Percentiles rank a stretch among this genome's conserved stretches.
Conservation (phyloP, 2,888 invertebrate genomes). For the Oxytorus armatus region DNA sequence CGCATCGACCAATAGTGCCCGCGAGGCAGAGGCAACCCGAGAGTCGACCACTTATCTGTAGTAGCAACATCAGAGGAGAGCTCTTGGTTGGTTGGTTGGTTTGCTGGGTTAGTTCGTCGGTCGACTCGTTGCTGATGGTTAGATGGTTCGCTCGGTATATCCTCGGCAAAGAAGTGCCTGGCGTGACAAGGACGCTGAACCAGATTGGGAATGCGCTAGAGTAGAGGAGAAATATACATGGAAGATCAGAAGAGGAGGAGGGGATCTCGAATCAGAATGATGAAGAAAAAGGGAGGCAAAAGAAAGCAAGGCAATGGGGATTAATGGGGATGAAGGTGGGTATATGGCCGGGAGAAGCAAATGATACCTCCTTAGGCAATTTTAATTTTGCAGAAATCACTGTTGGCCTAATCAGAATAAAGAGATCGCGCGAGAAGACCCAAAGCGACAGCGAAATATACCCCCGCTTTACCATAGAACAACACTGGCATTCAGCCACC, state of each 20-base stretch:
- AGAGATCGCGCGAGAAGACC: conserved; percentile 74
- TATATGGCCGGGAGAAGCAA: conserved; percentile 77
- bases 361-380: conserved; percentile 84
- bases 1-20: conserved; percentile 82
- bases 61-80: conserved; percentile 82
- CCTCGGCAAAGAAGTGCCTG: conserved; percentile 76
- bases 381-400: conserved; percentile 84
- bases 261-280: conserved; percentile 51
- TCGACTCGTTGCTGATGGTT: conserved; percentile 73
- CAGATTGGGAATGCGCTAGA: conserved; percentile 77
- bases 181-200: conserved; percentile 81
- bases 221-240: conserved; percentile 70
- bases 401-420: conserved; percentile 83
- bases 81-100: conserved; percentile 76
- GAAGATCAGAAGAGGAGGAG: conserved; percentile 51
- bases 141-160: conserved; percentile 72
- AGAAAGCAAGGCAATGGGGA: conserved; percentile 59
- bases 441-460: conserved; percentile 73
- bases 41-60: conserved; percentile 83
- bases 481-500: conserved; percentile 73
- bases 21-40: conserved; percentile 79
- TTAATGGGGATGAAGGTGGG: conserved; percentile 39
- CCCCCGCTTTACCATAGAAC: conserved; percentile 65
- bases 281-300: conserved; percentile 43
- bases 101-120: conserved; percentile 73